Conservation (phyloP, 2,888 invertebrate genomes). For the Apamea monoglypha region DNA sequence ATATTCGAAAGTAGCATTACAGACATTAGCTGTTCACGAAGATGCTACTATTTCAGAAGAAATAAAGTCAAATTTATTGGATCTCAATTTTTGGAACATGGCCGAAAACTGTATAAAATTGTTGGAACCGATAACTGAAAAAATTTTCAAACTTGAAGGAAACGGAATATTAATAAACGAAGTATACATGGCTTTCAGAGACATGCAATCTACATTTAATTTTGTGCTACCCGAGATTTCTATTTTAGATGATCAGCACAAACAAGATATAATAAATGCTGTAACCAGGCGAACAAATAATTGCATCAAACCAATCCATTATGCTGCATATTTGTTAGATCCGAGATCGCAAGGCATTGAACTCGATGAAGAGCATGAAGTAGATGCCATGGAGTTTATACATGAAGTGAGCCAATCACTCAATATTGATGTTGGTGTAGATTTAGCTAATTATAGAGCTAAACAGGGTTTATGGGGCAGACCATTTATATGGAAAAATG, state of each 20-base stretch:
- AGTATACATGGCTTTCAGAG: background rate
- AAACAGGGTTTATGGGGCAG: constrained; percentile 8
- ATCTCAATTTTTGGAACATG: constrained; percentile 19
- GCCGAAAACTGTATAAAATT: constrained; percentile 15
- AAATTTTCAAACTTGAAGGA: background rate
- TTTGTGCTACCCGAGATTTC: constrained; percentile 4
- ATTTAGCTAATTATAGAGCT: constrained; percentile 3
- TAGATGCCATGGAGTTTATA: constrained; percentile 7
- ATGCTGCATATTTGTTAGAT: constrained; percentile 12
- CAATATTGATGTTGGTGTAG: constrained; percentile 2
- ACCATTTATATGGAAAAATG: background rate
- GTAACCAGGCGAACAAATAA: constrained; percentile 9
- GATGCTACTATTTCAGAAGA: constrained; percentile 16
- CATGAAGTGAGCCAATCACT: constrained; percentile 4
- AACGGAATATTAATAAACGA: constrained; percentile 14
- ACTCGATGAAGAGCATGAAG: constrained; percentile 4
- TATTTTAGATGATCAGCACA: constrained; percentile 3
- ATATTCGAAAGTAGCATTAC: constrained; percentile 6
- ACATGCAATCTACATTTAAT: background rate
- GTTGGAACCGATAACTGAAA: constrained; percentile 3
- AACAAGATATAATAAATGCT: constrained; percentile 10
- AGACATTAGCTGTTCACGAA: constrained; percentile 11
- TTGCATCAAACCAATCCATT: constrained; percentile 6
- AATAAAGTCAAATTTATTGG: constrained; percentile 15
- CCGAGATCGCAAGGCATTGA: constrained; percentile 8